Conservation (phyloP, 92 coral and sea anemone species). For the Actinernus sp. region DNA sequence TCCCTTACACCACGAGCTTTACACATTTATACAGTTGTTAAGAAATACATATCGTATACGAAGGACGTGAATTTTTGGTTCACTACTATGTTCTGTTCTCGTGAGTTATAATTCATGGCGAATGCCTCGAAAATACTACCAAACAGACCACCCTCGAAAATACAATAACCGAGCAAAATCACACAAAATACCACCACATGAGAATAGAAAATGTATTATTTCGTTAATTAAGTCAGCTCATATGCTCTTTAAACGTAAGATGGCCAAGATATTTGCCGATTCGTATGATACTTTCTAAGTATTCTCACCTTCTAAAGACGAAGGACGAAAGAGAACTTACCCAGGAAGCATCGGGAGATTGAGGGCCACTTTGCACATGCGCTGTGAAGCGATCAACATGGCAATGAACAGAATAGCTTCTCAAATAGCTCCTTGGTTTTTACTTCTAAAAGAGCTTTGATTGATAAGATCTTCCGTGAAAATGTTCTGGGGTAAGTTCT, state of each 20-base stretch:
- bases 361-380: conserved; percentile 68
- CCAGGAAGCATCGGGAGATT: conserved; percentile 73
- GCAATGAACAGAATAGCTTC: conserved; percentile 49
- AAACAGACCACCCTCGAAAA: background rate
- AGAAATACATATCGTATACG: too few species aligned
- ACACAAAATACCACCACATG: too few species aligned
- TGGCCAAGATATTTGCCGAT: conserved; percentile 80
- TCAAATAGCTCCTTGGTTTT: background rate
- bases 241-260: conserved; percentile 7
- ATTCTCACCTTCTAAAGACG: conserved; percentile 88
- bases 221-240: background rate
- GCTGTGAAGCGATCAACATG: conserved; percentile 64
- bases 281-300: background rate
- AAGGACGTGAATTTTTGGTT: too few species aligned
- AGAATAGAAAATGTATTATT: too few species aligned
- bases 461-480: conserved; percentile 8
- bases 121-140: too few species aligned
- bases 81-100: too few species aligned
- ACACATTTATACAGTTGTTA: too few species aligned
- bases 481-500: conserved; percentile 99
- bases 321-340: conserved; percentile 93
- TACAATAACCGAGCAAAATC: background rate
- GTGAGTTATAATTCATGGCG: too few species aligned
- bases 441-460: background rate
- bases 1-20: too few species aligned